These are phyloP conservation scores for Garra rufa DNA, from an alignment of 2,113 vertebrate species.

Conservation along the genomic window DNA sequence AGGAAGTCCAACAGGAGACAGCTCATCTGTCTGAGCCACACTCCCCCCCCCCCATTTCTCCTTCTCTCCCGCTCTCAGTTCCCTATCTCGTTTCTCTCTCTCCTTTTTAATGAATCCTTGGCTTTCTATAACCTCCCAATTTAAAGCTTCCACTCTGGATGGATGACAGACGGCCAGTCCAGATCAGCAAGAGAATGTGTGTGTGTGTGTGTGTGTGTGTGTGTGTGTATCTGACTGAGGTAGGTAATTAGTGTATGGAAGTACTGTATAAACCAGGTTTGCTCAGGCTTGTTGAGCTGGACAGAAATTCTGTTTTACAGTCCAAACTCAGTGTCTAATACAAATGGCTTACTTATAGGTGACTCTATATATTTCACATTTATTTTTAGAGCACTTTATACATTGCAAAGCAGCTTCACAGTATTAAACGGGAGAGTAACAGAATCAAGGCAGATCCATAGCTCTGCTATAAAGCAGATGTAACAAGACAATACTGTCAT, in stretches of 20 bases:
- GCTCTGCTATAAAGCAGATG: no score
- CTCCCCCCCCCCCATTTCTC: constrained; percentile 43
- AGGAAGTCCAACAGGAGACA: constrained; percentile 89
- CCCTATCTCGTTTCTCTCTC: constrained; percentile 12
- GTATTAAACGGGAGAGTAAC: no score
- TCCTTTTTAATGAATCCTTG: constrained; percentile 82
- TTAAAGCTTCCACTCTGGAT: constrained; percentile 77
- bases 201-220: background rate
- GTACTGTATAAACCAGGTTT: constrained; percentile 50
- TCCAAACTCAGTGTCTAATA: background rate
- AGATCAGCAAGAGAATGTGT: constrained; percentile 52
- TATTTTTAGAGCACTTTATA: no score
- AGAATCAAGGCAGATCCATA: no score
- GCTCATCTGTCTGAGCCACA: constrained; percentile 90
- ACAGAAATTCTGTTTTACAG: constrained; percentile 56
- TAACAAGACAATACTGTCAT: no score
- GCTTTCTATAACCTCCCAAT: constrained; percentile 75
- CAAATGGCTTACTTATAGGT: constrained; percentile 4
- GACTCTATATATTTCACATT: background rate
- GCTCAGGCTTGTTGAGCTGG: constrained; percentile 61
- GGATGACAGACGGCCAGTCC: constrained; percentile 67
- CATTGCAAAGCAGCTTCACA: no score
- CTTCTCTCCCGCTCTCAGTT: constrained; percentile 64
- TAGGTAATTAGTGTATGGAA: constrained; percentile 66
- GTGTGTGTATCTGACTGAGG: constrained; percentile 60